Evolutionary conservation across 2,113 vertebrate genomes (phyloP).

Genomic region (Oreocharis arfaki): DNA sequence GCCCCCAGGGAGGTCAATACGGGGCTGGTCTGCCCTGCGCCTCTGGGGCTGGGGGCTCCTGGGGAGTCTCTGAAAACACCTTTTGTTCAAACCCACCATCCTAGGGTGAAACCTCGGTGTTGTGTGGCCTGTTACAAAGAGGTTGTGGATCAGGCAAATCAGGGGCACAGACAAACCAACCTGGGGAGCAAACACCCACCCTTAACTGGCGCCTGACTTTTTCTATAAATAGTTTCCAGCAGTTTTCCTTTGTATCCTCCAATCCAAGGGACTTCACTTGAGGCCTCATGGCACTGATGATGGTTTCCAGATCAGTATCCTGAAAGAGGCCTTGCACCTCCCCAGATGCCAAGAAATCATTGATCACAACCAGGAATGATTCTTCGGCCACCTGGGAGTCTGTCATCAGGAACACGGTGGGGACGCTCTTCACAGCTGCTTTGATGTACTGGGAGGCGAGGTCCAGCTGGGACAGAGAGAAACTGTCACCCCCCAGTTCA

Average conservation of each 20-base stretch:
- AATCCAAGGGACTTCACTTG: conserved; percentile 70
- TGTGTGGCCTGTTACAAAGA: not conserved
- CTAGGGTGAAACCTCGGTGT: fast-evolving
- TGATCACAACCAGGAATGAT: conserved; percentile 75
- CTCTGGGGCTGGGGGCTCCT: not conserved
- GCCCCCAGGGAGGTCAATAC: not conserved
- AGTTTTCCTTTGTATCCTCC: conserved; percentile 61
- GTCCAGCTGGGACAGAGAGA: conserved; percentile 56
- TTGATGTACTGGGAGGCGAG: conserved; percentile 70
- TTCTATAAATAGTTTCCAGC: conserved; percentile 76
- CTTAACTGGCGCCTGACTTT: conserved; percentile 73
- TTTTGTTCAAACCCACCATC: not conserved
- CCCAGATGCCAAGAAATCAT: conserved; percentile 71
- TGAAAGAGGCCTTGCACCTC: conserved; percentile 72
- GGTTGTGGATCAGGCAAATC: not conserved
- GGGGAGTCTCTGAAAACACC: not conserved
- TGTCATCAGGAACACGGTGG: conserved; percentile 75
- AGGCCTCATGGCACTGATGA: conserved; percentile 68
- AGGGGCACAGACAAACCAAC: not conserved
- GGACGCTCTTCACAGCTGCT: conserved; percentile 66
- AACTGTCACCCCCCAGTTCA: not conserved
- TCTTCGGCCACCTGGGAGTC: conserved; percentile 78
- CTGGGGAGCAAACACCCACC: not conserved
- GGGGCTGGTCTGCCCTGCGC: not conserved
- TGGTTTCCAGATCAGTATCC: conserved; percentile 67